phyloP scores from a whole-genome alignment of 2,888 invertebrate species.

The Ectemnius cavifrons region DNA sequence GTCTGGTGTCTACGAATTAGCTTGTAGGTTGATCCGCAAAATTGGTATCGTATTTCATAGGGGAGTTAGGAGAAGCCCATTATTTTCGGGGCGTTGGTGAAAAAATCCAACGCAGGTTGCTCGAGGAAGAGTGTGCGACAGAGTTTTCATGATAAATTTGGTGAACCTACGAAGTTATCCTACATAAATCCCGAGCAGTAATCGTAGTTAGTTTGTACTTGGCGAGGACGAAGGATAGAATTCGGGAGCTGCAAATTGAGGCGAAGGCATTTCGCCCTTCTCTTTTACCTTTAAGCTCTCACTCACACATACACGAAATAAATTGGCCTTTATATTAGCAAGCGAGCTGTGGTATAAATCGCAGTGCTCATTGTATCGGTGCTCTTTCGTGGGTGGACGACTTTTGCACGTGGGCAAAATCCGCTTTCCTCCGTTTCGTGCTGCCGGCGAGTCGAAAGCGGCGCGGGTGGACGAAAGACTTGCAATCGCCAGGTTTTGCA shows the following conservation, averaged over 20 bases:
- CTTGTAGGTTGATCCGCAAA: no score
- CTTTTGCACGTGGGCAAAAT: conserved; percentile 65
- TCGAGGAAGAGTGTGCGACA: conserved; percentile 25
- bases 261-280: no score
- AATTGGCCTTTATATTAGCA: conserved; percentile 74
- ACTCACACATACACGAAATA: conserved; percentile 60
- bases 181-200: conserved; percentile 66
- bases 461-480: conserved; percentile 23
- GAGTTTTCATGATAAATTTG: conserved; percentile 71
- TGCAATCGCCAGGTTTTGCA: not conserved
- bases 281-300: no score
- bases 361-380: conserved; percentile 71
- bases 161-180: conserved; percentile 65
- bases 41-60: no score
- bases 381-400: conserved; percentile 69
- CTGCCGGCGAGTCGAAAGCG: conserved; percentile 52
- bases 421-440: conserved; percentile 55
- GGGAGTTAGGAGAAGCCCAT: no score
- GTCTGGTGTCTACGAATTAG: no score
- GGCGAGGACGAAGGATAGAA: conserved; percentile 10
- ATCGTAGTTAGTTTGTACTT: conserved; percentile 40
- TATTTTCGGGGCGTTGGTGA: no score
- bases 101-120: no score
- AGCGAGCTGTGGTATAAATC: conserved; percentile 71
- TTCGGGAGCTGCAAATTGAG: conserved; percentile 24